Base-by-base conservation (phyloP, 2,888 invertebrate species). In the Tinea pellionella region DNA sequence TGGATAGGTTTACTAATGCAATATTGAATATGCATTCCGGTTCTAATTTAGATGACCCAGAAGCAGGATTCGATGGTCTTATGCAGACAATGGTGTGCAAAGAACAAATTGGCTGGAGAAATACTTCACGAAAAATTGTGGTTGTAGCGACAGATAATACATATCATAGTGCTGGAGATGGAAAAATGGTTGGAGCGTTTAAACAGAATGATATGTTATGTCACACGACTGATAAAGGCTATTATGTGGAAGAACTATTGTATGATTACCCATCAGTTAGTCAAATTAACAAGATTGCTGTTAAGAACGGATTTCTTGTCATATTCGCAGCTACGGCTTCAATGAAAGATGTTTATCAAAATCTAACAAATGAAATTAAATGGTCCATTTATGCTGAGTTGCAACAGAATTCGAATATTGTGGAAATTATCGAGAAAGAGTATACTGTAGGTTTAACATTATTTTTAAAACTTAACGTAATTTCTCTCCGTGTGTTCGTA, bases 21-120 rank as follows among this genome's bases (percentile, higher is more conserved):
- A 76, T 80, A 7, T 8, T 13, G 15, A 65, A 69, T 63, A 74
- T 86, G 63, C 63, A 70, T 24, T 70, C 85, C 13, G 89, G 88
- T 0, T 87, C 84, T 13, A 92, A 91, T 78, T 76, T 92, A 63
- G 94, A 94, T 68, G 81, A 89, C 2, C 94, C 93, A 0, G 96
- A 96, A 80, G 95, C 95, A 15, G 94, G 95, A 2, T 90, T 97
- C 57, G 96, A 97, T 74, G 96, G 94, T 9, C 80, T 96, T 55
- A 94, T 97, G 92, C 96, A 96, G 79, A 93, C 91, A 0, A 92
- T 96, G 69, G 92, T 91, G 9, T 93, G 93, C 67, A 77, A 88
- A 65, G 66, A 90, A 0, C 80, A 90, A 65, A 92, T 96, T 64
- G 92, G 92, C 0, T 97, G 96, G 96, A 83, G 96, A 63, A 70